Evolutionary conservation across 2,113 vertebrate species (phyloP).

Genomic region (Laterallus jamaicensis): DNA sequence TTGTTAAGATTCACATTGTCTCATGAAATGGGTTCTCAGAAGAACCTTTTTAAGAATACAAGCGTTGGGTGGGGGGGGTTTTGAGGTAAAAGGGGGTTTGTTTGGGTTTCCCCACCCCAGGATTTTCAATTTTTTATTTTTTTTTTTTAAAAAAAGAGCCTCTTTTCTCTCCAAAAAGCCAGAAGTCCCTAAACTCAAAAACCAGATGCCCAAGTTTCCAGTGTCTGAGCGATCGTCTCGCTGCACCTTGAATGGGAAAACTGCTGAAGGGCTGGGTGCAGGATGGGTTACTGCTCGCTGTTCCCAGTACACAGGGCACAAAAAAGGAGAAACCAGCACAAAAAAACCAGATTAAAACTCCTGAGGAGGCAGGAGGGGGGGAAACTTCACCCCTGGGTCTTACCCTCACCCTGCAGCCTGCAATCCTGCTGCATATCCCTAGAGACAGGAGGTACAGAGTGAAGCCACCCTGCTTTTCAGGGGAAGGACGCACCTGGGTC

Average conservation of each 20-base stretch:
- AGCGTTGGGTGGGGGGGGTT: fast-evolving
- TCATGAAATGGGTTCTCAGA: not conserved
- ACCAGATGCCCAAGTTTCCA: not conserved
- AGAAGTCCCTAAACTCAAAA: not conserved
- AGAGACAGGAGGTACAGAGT: fast-evolving
- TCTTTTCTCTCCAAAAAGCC: not conserved
- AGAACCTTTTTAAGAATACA: no score
- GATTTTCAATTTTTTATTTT: not conserved
- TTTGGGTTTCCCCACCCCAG: not conserved
- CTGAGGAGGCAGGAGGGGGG: no score
- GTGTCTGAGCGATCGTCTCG: no score
- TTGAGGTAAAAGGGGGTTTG: fast-evolving
- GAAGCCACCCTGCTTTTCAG: fast-evolving
- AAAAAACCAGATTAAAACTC: not conserved
- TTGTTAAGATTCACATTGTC: fast-evolving
- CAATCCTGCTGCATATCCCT: not conserved
- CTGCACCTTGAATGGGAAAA: not conserved
- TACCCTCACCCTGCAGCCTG: not conserved
- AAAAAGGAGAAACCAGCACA: not conserved
- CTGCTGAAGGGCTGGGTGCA: not conserved
- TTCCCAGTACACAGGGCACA: not conserved
- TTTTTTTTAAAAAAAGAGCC: no score
- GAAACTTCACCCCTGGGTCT: not conserved
- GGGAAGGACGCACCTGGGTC: not conserved
- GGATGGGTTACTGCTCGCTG: not conserved